phyloP scores from a whole-genome alignment of 2,888 invertebrate species.

The Philereme transversata region DNA sequence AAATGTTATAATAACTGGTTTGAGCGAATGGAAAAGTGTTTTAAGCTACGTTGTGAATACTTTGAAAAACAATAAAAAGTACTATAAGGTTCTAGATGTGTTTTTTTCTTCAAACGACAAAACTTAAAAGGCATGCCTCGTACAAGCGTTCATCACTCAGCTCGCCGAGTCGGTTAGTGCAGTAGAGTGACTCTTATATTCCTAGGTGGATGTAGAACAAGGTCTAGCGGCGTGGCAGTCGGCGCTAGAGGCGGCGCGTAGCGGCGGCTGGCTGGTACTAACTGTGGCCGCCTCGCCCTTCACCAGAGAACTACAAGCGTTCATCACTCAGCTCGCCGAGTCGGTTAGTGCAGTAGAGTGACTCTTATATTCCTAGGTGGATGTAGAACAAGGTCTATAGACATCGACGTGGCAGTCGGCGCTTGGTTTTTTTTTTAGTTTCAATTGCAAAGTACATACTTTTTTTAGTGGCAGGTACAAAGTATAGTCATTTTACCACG shows the following conservation, averaged over 20 bases:
- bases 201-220: conserved; percentile 69
- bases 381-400: conserved; percentile 59
- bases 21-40: too few relatives aligned
- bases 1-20: too few relatives aligned
- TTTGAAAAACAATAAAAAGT: too few relatives aligned
- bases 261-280: conserved; percentile 67
- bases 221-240: conserved; percentile 55
- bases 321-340: conserved; percentile 50
- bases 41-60: too few relatives aligned
- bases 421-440: too few relatives aligned
- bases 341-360: too few relatives aligned
- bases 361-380: conserved; percentile 54
- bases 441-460: too few relatives aligned
- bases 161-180: conserved; percentile 44
- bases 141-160: conserved; percentile 55
- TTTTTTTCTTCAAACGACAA: too few relatives aligned
- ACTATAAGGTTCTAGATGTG: too few relatives aligned
- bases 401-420: conserved; percentile 61
- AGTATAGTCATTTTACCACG: too few relatives aligned
- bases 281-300: conserved; percentile 69
- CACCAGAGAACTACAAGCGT: conserved; percentile 53
- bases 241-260: conserved; percentile 53
- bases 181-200: conserved; percentile 26
- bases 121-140: too few relatives aligned
- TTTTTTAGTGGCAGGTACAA: too few relatives aligned